A percentile compares a stretch with the other conserved stretches of the same genome.
phyloP scores from a whole-genome alignment of 2,888 invertebrate species.

The Lucinisca nassula region DNA sequence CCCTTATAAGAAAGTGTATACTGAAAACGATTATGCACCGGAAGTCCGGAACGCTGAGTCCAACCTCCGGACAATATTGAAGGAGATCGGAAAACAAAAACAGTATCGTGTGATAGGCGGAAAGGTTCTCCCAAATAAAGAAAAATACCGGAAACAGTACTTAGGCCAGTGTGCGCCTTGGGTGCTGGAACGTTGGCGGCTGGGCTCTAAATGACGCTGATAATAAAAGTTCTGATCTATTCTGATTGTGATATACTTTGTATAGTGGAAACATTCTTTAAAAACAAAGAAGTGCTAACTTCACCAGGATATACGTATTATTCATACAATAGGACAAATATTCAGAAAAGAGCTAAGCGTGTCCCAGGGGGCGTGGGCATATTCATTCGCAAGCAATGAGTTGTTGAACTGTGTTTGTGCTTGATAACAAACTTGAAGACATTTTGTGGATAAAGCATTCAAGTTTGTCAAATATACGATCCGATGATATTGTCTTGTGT shows the following conservation, averaged over 20 bases:
- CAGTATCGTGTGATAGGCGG: constrained; percentile 1
- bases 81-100: constrained; percentile 24
- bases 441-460: constrained; percentile 18
- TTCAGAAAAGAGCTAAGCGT: constrained; percentile 16
- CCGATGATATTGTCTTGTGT: constrained; percentile 2
- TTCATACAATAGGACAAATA: constrained; percentile 13
- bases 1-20: constrained; percentile 16
- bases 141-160: background rate
- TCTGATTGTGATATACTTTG: constrained; percentile 21
- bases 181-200: constrained; percentile 22
- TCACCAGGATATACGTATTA: constrained; percentile 9
- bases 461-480: background rate
- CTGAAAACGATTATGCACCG: constrained; percentile 14
- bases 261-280: constrained; percentile 23
- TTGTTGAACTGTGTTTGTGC: background rate
- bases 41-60: constrained; percentile 7
- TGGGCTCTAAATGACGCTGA: constrained; percentile 14
- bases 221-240: background rate
- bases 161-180: constrained; percentile 25
- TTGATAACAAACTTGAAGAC: constrained; percentile 12
- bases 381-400: constrained; percentile 8
- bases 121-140: background rate
- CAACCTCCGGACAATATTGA: constrained; percentile 13
- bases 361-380: constrained; percentile 35
- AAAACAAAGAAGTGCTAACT: background rate